Evolutionary conservation across 2,797 vertebrate species (phyloP).

Genomic region (Cephalopachus bancanus): DNA sequence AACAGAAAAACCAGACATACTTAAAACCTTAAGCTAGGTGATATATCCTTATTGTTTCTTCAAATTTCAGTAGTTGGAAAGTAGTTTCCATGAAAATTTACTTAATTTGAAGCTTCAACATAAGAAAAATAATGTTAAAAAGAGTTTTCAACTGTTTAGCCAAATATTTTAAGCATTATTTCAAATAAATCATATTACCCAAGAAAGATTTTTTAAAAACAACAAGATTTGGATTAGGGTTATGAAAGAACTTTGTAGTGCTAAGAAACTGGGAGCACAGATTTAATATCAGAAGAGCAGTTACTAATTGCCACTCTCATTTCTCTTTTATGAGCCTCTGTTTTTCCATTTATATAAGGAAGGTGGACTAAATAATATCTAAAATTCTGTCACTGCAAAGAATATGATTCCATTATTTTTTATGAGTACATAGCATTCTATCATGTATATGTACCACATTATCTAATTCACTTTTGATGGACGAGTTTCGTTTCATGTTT

Average conservation of each 20-base stretch:
- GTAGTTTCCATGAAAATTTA: not conserved
- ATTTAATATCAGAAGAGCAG: not conserved
- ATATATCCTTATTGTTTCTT: not conserved
- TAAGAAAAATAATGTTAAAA: not conserved
- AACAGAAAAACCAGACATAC: not conserved
- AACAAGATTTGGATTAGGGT: not conserved
- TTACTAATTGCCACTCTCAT: not conserved
- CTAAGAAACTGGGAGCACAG: not conserved
- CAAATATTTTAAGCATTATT: not conserved
- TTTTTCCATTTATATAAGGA: not conserved
- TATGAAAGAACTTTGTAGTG: not conserved
- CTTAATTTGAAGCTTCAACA: not conserved
- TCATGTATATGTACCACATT: too few species aligned
- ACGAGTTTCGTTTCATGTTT: too few species aligned
- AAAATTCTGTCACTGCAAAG: not conserved
- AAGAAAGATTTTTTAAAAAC: not conserved
- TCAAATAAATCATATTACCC: not conserved
- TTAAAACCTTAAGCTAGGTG: not conserved
- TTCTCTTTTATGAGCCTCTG: not conserved
- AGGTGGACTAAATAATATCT: not conserved
- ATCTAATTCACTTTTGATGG: too few species aligned
- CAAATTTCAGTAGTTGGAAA: not conserved
- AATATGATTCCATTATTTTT: too few species aligned
- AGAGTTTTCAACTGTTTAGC: not conserved
- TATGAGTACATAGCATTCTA: too few species aligned